phyloP scores from a whole-genome alignment of 1,140 invertebrate genomes.

The Drosophila tristis region DNA sequence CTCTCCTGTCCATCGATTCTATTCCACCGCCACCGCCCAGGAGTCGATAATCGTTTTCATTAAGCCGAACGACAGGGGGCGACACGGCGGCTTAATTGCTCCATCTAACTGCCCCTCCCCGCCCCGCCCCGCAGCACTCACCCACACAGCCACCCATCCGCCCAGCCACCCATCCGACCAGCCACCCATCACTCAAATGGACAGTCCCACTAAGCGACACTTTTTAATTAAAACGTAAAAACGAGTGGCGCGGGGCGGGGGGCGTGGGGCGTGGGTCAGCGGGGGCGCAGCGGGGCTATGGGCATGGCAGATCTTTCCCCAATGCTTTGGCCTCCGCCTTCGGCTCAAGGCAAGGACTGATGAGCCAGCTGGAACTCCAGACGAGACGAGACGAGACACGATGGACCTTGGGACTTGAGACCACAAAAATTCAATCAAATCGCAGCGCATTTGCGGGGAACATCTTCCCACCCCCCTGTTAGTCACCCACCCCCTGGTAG shows the following conservation, averaged over 20 bases:
- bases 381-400: not conserved
- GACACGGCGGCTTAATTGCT: constrained; percentile 70
- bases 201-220: constrained; percentile 76
- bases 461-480: not conserved
- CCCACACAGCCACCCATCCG: not conserved
- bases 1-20: not conserved
- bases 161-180: not conserved
- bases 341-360: too few relatives aligned
- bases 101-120: not conserved
- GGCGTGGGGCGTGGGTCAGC: too few relatives aligned
- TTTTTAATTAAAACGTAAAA: constrained; percentile 80
- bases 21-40: not conserved
- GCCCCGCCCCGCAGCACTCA: too few relatives aligned
- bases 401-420: constrained; percentile 15
- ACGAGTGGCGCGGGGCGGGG: not conserved
- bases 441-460: constrained; percentile 36
- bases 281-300: too few relatives aligned
- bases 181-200: constrained; percentile 69
- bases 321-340: too few relatives aligned
- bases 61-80: constrained; percentile 60
- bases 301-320: constrained; percentile 3
- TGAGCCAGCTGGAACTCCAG: too few relatives aligned
- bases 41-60: constrained; percentile 79
- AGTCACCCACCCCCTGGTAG: not conserved
- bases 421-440: constrained; percentile 83